Evolutionary conservation across 2,888 invertebrate species (phyloP).

Genomic region (Lepeophtheirus nordmannii): DNA sequence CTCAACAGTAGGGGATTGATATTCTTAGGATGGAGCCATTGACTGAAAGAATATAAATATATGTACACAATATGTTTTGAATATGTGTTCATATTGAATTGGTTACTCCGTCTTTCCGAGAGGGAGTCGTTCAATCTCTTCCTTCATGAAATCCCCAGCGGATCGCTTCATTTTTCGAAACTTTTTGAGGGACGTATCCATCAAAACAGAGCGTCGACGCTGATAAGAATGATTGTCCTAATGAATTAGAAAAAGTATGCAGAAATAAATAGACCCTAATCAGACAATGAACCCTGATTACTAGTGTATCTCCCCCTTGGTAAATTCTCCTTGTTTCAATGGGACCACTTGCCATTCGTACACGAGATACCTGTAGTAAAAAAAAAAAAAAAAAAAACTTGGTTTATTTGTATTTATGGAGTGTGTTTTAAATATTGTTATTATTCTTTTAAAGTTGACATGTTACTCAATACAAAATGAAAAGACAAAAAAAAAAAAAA

Average conservation of each 20-base stretch:
- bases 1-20: conserved; percentile 44
- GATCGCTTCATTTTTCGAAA: conserved; percentile 30
- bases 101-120: conserved; percentile 57
- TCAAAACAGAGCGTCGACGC: conserved; percentile 25
- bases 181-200: conserved; percentile 28
- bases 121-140: conserved; percentile 67
- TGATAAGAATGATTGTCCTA: conserved; percentile 5
- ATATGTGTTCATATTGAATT: too few species aligned
- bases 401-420: too few species aligned
- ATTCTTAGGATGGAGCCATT: conserved; percentile 42
- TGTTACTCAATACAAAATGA: too few species aligned
- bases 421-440: too few species aligned
- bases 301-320: background rate
- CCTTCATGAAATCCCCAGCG: conserved; percentile 58
- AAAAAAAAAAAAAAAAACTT: too few species aligned
- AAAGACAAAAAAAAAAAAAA: too few species aligned
- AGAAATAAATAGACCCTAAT: too few species aligned
- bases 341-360: background rate
- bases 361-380: background rate
- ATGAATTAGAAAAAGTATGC: background rate
- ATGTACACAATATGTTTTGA: background rate
- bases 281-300: background rate
- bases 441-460: too few species aligned
- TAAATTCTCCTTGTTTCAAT: background rate
- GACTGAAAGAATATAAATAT: conserved; percentile 40